Evolutionary conservation across 2,113 vertebrate species (phyloP), one percentile per base, ranked within the genome.

Genomic region (Salvator merianae): DNA sequence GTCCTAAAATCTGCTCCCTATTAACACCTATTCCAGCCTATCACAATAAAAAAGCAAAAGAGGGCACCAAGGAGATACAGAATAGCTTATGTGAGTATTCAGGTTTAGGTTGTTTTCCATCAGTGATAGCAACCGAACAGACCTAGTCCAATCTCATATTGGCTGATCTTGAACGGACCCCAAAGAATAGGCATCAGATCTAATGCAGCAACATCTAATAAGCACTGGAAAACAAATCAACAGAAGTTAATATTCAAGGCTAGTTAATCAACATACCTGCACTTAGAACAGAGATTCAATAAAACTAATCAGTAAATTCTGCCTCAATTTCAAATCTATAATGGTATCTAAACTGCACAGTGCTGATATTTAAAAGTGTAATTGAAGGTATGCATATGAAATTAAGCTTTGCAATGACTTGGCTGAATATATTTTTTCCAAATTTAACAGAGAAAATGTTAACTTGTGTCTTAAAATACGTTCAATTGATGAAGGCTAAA

Each of bases 361-460:
- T 47, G 43, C 10, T 59, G 55, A 7, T 18, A 38, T 63, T 82
- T 63, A 73, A 66, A 72, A 82, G 36, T 32, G 24, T 85, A 34
- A 22, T 32, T 86, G 73, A 87, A 84, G 77, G 9, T 77, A 77
- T 63, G 80, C 13, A 47, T 71, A 84, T 81, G 81, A 91, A 83
- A 83, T 86, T 75, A 69, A 74, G 32, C 53, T 36, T 85, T 74
- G 82, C 30, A 77, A 79, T 88, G 69, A 7, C 38, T 83, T 70
- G 53, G 91, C 47, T 83, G 82, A 82, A 90, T 34, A n/a, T n/a
- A 83, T 70, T 80, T 83, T 72, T 82, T n/a, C n/a, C 65, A 72
- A 90, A 88, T 79, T 65, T 53, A 75, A 66, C 22, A 14, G 83
- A 90, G 73, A 38, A 91, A 43, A 2, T 83, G 47, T 74, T 74